Conservation (phyloP, 1,140 invertebrate species). For the Halesus radiatus region DNA sequence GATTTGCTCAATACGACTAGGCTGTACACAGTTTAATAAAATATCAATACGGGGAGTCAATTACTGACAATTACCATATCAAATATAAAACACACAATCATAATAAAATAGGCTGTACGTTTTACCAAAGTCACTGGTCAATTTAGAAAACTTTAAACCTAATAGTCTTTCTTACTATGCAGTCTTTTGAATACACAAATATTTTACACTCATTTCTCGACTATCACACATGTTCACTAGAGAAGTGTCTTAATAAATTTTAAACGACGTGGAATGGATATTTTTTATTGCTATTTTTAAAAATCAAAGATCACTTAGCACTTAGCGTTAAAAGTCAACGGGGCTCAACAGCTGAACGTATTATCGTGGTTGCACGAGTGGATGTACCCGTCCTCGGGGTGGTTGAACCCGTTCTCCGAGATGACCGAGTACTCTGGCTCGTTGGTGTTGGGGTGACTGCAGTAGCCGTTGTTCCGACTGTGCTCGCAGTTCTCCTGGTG, state of each 20-base stretch:
- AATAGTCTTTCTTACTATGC: conserved; percentile 48
- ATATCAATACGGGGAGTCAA: conserved; percentile 29
- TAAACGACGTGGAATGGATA: conserved; percentile 66
- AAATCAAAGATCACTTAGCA: conserved; percentile 37
- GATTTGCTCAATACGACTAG: conserved; percentile 53
- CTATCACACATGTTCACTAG: conserved; percentile 51
- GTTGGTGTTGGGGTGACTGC: conserved; percentile 59
- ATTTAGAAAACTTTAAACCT: conserved; percentile 51
- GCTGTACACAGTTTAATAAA: conserved; percentile 51
- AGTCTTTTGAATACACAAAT: conserved; percentile 55
- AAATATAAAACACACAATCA: conserved; percentile 40
- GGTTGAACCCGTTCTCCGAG: conserved; percentile 63
- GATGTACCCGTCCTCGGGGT: conserved; percentile 62
- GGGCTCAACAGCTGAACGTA: conserved; percentile 69
- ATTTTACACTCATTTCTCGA: conserved; percentile 46
- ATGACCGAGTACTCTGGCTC: conserved; percentile 70
- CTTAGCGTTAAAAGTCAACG: conserved; percentile 36
- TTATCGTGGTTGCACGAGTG: conserved; percentile 67
- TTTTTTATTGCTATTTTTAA: conserved; percentile 68
- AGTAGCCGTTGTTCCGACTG: conserved; percentile 55
- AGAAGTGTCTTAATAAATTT: conserved; percentile 48
- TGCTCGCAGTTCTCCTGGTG: conserved; percentile 58
- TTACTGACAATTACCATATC: conserved; percentile 32
- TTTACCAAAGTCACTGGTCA: conserved; percentile 54
- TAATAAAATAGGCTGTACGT: conserved; percentile 46